Evolutionary conservation across 2,888 invertebrate genomes (phyloP).

Genomic region (Synanthedon vespiformis): DNA sequence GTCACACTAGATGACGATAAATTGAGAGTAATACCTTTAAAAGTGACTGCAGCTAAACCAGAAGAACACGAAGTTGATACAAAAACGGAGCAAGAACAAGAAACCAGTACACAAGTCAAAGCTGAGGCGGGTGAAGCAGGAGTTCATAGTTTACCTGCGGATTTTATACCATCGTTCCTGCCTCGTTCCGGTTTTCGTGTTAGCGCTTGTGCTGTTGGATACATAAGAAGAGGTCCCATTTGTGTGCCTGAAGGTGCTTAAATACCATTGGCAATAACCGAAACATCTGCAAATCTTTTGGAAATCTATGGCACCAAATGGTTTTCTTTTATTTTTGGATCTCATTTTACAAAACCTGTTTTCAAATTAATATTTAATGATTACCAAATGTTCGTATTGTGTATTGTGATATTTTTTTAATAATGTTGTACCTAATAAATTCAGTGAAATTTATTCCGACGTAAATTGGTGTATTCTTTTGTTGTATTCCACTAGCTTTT

Average conservation of each 20-base stretch:
- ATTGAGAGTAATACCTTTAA: background rate
- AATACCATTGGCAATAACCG: background rate
- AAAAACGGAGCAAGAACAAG: background rate
- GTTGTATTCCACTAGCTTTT: no score
- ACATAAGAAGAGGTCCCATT: constrained; percentile 11
- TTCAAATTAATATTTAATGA: no score
- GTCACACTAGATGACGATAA: background rate
- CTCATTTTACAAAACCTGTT: no score
- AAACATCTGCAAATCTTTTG: no score
- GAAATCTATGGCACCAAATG: no score
- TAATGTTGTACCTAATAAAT: no score
- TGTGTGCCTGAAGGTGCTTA: constrained; percentile 17
- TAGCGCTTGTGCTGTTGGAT: constrained; percentile 19
- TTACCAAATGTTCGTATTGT: no score
- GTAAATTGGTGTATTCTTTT: no score
- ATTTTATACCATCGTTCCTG: constrained; percentile 8
- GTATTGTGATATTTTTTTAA: no score
- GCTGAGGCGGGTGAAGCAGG: background rate
- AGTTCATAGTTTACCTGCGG: background rate
- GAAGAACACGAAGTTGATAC: background rate
- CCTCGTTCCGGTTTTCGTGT: constrained; percentile 12
- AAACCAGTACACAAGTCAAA: background rate
- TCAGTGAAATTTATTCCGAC: no score
- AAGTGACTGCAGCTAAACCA: background rate
- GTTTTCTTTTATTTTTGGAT: no score